Evolutionary conservation across 2,113 vertebrate species (phyloP).

Genomic region (Sterna hirundo): DNA sequence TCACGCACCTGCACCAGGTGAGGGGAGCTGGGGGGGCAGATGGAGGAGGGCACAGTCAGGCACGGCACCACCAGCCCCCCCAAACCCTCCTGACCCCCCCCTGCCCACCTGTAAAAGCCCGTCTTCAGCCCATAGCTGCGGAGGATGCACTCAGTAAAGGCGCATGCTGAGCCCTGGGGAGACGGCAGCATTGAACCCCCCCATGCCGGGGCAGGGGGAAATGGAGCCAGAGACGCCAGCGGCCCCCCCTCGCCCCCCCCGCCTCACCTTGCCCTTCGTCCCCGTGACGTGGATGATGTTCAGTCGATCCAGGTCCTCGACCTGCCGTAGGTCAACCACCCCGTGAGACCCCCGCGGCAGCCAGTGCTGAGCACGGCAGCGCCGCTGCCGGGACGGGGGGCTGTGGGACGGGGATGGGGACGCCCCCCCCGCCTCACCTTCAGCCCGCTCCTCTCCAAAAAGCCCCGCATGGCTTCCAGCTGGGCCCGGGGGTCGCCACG

Average conservation of each 20-base stretch:
- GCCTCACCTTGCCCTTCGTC: conserved; percentile 94
- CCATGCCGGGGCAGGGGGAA: rapidly evolving
- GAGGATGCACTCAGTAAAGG: conserved; percentile 90
- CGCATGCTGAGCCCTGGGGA: conserved; percentile 82
- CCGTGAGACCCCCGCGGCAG: neutral
- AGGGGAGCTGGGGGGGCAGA: conserved; percentile 83
- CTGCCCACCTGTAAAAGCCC: conserved; percentile 91
- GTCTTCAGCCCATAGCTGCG: conserved; percentile 89
- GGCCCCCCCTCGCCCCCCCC: neutral
- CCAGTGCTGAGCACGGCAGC: rapidly evolving
- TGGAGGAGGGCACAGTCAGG: neutral
- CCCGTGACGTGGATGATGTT: conserved; percentile 96
- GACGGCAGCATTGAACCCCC: neutral
- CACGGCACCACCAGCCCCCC: neutral
- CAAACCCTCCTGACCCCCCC: neutral
- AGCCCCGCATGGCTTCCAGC: conserved; percentile 86
- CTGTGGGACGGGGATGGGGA: rapidly evolving
- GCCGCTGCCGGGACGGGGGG: neutral
- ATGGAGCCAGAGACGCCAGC: rapidly evolving
- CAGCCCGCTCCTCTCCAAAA: conserved; percentile 83
- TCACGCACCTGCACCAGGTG: conserved; percentile 95
- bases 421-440: conserved; percentile 65
- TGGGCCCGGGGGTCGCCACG: conserved; percentile 78
- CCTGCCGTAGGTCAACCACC: conserved; percentile 73
- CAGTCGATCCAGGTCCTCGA: conserved; percentile 87